These are phyloP conservation scores for Plodia interpunctella DNA, from an alignment of 1,140 invertebrate genomes.

Conservation along the genomic window DNA sequence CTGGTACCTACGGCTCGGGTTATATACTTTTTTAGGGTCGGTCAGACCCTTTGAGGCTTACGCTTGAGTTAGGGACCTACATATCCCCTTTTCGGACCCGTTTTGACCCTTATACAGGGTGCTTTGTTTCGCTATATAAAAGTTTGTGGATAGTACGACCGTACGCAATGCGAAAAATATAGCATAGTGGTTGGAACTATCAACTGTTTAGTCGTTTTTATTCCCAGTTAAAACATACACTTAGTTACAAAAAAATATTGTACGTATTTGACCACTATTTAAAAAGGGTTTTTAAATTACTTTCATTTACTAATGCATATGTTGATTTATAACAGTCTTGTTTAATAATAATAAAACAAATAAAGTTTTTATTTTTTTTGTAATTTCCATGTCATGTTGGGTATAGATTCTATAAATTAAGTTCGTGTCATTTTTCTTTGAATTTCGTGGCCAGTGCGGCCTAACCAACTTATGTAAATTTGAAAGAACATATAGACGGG, in stretches of 20 bases:
- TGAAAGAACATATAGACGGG: too few species aligned
- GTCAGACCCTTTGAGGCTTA: constrained; percentile 62
- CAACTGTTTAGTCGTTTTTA: not conserved
- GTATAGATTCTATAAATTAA: too few species aligned
- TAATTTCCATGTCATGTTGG: too few species aligned
- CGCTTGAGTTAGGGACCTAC: constrained; percentile 60
- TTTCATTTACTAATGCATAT: too few species aligned
- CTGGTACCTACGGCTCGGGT: constrained; percentile 58
- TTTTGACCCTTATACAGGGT: constrained; percentile 52
- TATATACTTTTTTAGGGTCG: constrained; percentile 74
- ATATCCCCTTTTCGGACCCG: constrained; percentile 55
- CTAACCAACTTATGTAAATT: too few species aligned
- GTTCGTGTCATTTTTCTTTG: too few species aligned
- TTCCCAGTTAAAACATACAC: too few species aligned
- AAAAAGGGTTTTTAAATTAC: too few species aligned
- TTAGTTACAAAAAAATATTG: not conserved
- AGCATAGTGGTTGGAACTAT: constrained; percentile 2
- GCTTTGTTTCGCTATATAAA: constrained; percentile 39
- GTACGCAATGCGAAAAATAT: constrained; percentile 16
- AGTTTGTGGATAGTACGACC: constrained; percentile 21
- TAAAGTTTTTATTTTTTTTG: too few species aligned
- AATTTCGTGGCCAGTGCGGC: too few species aligned
- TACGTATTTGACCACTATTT: not conserved
- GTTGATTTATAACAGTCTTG: too few species aligned
- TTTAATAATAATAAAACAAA: too few species aligned